Base-by-base conservation (phyloP, 2,888 invertebrate species). In the Papilio gigon region DNA sequence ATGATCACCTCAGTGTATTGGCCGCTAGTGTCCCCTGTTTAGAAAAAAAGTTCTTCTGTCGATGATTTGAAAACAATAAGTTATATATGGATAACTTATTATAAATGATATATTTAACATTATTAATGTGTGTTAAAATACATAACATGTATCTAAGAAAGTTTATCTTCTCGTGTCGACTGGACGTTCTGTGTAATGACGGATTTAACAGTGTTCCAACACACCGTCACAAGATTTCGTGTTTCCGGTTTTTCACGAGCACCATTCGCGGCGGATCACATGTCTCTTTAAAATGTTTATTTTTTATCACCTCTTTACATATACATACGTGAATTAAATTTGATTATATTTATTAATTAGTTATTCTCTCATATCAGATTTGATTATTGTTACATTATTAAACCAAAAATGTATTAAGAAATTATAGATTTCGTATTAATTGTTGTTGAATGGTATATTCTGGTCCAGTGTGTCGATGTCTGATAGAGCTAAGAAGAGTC, bases 201-300 rank as follows among this genome's bases (percentile, higher is more conserved):
- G 53, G 53, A 56, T 27, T 56, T 11, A 4, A 17, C 27, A 30
- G 30, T 56, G 4, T 30, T n/a, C n/a, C 53, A 30, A 30, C 30
- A 30, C 53, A 30, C 27, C 47, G 5, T 50, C n/a, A 25, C 9
- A 17, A 56, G 30, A 56, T 56, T 56, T 56, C 4, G 53, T 30
- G 53, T 25, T 56, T 56, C 53, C 53, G 53, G 53, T 56, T 56
- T 56, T 56, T 30, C 27, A 9, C 53, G 17, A 11, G 30, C 53
- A 53, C 27, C 27, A 56, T 30, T 56, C 30, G 53, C 27, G n/a
- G n/a, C 53, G 9, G 30, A 56, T 56, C 53, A 30, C 30, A 56
- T 56, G n/a, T 56, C 53, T 17, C 17, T 17, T 30, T 8, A 27
- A 8, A 11, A n/a, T 30, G 30, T 56, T 56, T 56, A 14, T 50